Base-by-base conservation (phyloP, 2,113 vertebrate genomes). In the Acanthisitta chloris region DNA sequence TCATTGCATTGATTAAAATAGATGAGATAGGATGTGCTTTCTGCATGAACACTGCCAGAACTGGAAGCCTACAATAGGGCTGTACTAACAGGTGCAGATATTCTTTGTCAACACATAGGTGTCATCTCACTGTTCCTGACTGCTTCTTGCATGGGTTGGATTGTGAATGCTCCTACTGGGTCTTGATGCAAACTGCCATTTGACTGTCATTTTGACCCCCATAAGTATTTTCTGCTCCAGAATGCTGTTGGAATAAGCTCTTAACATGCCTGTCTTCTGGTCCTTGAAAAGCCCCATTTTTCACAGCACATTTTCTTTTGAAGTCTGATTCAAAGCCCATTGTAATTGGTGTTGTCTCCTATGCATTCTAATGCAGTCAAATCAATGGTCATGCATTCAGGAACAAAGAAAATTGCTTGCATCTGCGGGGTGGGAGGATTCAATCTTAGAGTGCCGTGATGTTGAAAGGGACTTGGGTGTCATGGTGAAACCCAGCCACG, bases 381-480 rank as follows among this genome's bases (percentile, higher is more conserved):
- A 92, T 94, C 93, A 69, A 55, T 94, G 85, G 89, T 58, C 73
- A 25, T 19, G 55, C 61, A 11, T 88, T 96, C 54, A 14, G 90
- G 78, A 82, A 93, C 2, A 78, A 93, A 81, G 67, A 62, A 66
- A 58, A 57, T 66, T 36, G 71, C 78, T 86, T 36, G 33, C 93
- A 95, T 96, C 79, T 95, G 94, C 34, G 12, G 90, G 71, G 67
- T 93, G 93, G 91, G 95, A 94, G 91, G 85, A 80, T 89, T 94
- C 7, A 21, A 10, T 83, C 66, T 72, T n/a, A 6, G 90, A 81
- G 64, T 55, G 52, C 91, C 40, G 12, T 57, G 48, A 33, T 67
- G 81, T 40, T 92, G 74, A 48, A 91, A 85, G 29, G 58, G 84
- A 76, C 54, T 33, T 1, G 36, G 65, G 14, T 8, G 7, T 87